Evolutionary conservation across 2,888 invertebrate genomes (phyloP).

Genomic region (Gymnosoma rotundatum): DNA sequence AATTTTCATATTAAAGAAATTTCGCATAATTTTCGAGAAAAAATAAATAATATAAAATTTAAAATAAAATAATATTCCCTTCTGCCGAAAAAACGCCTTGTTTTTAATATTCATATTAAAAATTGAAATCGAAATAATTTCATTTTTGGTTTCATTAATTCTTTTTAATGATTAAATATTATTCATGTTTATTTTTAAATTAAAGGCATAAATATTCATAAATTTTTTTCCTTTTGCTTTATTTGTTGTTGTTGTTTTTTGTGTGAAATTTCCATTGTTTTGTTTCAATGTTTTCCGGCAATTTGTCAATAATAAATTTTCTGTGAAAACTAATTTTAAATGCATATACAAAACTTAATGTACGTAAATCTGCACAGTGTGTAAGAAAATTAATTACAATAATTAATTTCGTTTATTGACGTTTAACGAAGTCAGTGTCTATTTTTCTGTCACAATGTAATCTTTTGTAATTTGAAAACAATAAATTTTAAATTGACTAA

Average conservation of each 20-base stretch:
- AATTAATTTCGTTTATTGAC: no score
- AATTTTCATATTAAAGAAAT: background rate
- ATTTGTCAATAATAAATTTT: constrained; percentile 25
- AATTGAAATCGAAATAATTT: background rate
- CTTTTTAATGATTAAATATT: background rate
- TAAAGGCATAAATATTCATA: constrained; percentile 22
- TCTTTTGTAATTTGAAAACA: no score
- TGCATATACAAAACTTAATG: background rate
- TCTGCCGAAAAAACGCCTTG: no score
- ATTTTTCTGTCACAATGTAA: no score
- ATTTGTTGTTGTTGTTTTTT: background rate
- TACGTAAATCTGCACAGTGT: no score
- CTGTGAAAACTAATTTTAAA: constrained; percentile 33
- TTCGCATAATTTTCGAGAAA: background rate
- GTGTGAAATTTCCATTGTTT: constrained; percentile 22
- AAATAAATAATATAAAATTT: background rate
- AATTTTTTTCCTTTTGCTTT: background rate
- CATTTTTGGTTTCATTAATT: background rate
- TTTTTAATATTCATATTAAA: no score
- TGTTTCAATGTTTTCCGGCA: constrained; percentile 30
- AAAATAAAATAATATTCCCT: no score
- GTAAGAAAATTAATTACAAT: no score
- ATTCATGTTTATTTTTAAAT: constrained; percentile 7
- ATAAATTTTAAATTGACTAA: no score
- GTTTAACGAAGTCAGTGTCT: no score